A percentile compares a stretch with the other conserved stretches of the same genome.
Conservation (phyloP, 2,797 vertebrate genomes). For the Myotis myotis region DNA sequence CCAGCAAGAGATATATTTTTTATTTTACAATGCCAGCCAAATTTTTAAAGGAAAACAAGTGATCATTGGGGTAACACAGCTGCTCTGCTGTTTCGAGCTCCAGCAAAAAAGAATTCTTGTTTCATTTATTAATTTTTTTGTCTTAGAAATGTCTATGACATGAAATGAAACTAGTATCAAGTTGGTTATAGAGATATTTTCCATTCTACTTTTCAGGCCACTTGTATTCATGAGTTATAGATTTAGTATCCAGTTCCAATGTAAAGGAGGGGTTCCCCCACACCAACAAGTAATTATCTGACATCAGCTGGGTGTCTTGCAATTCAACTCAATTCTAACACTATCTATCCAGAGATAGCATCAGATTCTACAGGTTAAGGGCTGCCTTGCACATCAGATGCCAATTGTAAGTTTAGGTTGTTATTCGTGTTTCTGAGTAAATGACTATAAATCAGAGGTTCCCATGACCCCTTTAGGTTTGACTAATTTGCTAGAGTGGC, state of each 20-base stretch:
- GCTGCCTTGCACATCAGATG: neutral
- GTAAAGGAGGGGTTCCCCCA: neutral
- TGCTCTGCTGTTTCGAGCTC: neutral
- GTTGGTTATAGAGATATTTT: neutral
- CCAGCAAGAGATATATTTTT: neutral
- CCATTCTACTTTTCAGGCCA: neutral
- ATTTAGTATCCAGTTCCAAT: neutral
- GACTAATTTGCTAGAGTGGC: neutral
- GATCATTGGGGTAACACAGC: neutral
- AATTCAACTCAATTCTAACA: neutral
- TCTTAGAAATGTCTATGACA: neutral
- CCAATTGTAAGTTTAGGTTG: neutral
- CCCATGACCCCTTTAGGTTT: neutral
- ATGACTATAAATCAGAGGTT: neutral
- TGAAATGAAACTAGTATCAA: neutral
- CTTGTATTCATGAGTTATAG: neutral
- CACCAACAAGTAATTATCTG: neutral
- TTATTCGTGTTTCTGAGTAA: neutral
- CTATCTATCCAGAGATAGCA: neutral
- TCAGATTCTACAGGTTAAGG: neutral
- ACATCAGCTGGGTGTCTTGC: neutral
- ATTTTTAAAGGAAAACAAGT: neutral
- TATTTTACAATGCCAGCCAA: neutral
- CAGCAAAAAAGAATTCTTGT: neutral
- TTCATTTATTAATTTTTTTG: conserved; percentile 9